These are phyloP conservation scores for Magallana angulata DNA, from an alignment of 1,140 invertebrate species.

Conservation along the genomic window DNA sequence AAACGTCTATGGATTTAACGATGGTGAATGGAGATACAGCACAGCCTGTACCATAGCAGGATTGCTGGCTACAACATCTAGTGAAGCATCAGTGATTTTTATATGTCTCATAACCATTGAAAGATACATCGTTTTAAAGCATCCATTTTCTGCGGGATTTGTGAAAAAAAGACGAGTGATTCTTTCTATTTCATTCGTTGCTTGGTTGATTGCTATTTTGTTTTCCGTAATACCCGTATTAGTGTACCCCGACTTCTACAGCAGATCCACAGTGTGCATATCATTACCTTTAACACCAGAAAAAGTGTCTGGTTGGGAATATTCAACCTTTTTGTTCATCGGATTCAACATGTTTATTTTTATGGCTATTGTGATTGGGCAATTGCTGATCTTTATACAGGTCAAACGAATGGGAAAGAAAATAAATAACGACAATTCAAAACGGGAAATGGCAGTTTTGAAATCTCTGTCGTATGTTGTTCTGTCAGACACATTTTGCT, in stretches of 20 bases:
- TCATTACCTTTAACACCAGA: constrained; percentile 77
- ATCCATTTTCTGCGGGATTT: constrained; percentile 59
- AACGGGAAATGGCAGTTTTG: constrained; percentile 51
- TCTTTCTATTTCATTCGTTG: neutral
- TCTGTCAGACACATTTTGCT: constrained; percentile 76
- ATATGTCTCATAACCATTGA: constrained; percentile 70
- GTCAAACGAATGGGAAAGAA: constrained; percentile 81
- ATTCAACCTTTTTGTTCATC: constrained; percentile 78
- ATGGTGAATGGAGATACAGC: constrained; percentile 66
- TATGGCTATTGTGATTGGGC: constrained; percentile 77
- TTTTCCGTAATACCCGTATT: constrained; percentile 24
- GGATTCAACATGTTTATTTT: constrained; percentile 78
- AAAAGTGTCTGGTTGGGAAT: constrained; percentile 77
- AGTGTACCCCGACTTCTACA: constrained; percentile 68
- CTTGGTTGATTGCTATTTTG: constrained; percentile 24
- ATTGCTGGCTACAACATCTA: constrained; percentile 66
- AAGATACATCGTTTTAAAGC: constrained; percentile 64
- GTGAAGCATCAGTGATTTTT: constrained; percentile 67
- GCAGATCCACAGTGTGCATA: constrained; percentile 76
- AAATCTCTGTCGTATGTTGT: constrained; percentile 76
- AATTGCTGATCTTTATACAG: constrained; percentile 85
- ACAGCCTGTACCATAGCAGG: constrained; percentile 66
- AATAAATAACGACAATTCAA: constrained; percentile 82
- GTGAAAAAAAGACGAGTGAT: constrained; percentile 37
- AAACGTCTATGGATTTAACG: constrained; percentile 67